Percentiles rank a stretch among this genome's conserved stretches.
phyloP scores from a whole-genome alignment of 2,113 vertebrate genomes.

The Strix aluco region DNA sequence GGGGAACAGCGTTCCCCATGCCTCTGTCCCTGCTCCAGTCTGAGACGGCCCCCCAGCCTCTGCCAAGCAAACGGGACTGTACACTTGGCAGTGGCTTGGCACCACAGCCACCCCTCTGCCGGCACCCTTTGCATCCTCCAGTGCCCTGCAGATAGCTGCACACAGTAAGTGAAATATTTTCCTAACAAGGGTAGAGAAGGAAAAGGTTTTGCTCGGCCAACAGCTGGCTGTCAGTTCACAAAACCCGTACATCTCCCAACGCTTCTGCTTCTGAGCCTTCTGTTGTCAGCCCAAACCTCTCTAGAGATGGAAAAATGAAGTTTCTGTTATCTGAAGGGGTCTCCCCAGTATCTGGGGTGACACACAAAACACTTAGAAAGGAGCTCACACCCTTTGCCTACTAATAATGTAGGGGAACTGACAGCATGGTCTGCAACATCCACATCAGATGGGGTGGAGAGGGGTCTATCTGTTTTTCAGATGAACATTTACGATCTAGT shows the following conservation, averaged over 20 bases:
- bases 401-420: not conserved
- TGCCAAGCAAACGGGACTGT: not conserved
- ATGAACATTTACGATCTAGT: not conserved
- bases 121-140: not conserved
- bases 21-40: not conserved
- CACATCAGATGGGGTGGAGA: not conserved
- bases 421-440: not conserved
- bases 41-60: not conserved
- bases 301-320: conserved; percentile 9
- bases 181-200: not conserved
- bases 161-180: not conserved
- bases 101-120: not conserved
- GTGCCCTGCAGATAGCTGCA: not conserved
- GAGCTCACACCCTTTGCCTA: not conserved
- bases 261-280: not conserved
- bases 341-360: conserved; percentile 15
- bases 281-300: conserved; percentile 14
- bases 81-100: not conserved
- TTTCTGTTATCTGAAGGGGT: conserved; percentile 22
- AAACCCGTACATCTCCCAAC: not conserved
- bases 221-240: not conserved
- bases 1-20: not conserved
- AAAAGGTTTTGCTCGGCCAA: not conserved
- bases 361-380: not conserved
- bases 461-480: not conserved